Conservation (phyloP, 2,888 invertebrate species). For the Salticus scenicus region DNA sequence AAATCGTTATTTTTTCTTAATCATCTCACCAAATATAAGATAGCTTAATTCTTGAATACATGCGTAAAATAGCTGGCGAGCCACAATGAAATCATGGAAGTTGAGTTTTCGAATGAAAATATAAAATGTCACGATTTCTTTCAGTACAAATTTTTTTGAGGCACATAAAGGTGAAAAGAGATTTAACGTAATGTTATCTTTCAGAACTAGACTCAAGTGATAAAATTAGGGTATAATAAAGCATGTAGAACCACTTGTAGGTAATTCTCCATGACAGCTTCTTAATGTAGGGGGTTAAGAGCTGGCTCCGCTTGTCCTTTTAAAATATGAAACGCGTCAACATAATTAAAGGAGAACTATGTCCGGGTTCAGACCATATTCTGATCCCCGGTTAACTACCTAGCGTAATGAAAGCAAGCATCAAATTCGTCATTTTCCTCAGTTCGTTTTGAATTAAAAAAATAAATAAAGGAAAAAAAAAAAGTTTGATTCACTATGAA, state of each 20-base stretch:
- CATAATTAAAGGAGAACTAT: neutral
- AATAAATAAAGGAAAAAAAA: neutral
- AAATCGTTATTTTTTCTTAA: too few relatives aligned
- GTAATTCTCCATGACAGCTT: neutral
- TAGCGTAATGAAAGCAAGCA: neutral
- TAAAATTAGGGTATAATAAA: neutral
- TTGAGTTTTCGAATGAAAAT: too few relatives aligned
- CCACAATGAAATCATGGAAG: too few relatives aligned
- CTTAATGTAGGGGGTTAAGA: neutral
- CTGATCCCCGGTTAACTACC: neutral
- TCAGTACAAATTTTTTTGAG: too few relatives aligned
- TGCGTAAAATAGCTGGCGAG: too few relatives aligned
- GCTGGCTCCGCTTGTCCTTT: neutral
- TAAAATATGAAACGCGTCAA: conserved; percentile 8
- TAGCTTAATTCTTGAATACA: too few relatives aligned
- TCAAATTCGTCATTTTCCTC: neutral
- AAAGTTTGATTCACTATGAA: neutral
- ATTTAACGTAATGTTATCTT: neutral
- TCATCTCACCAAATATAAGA: too few relatives aligned
- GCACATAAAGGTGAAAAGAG: neutral
- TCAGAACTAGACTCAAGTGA: neutral
- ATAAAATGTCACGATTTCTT: too few relatives aligned
- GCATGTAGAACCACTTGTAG: neutral
- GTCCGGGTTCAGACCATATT: conserved; percentile 36
- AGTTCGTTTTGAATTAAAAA: conserved; percentile 1